phyloP scores from a whole-genome alignment of 2,888 invertebrate genomes.

The Meloe dianella region DNA sequence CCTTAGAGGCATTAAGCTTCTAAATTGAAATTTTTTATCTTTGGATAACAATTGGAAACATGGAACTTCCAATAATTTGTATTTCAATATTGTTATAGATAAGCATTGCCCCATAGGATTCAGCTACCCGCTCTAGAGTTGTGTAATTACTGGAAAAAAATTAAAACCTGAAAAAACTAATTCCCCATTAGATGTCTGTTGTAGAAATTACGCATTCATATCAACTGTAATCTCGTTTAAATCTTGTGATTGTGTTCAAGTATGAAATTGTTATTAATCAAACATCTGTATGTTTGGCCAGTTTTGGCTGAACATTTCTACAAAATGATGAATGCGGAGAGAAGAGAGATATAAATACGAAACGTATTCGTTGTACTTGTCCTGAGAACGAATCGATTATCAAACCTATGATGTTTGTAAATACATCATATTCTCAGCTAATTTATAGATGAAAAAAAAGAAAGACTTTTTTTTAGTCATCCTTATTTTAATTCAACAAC shows the following conservation, averaged over 20 bases:
- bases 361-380: neutral
- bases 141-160: no score
- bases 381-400: neutral
- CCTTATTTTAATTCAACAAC: neutral
- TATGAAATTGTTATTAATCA: neutral
- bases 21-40: no score
- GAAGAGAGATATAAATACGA: neutral
- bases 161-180: neutral
- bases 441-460: neutral
- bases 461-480: neutral
- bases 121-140: no score
- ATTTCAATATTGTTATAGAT: no score
- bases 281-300: neutral
- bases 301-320: neutral
- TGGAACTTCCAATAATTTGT: no score
- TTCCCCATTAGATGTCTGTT: neutral
- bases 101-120: no score
- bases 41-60: no score
- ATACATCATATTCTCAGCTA: neutral
- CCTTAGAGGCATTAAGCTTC: no score
- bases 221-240: no score
- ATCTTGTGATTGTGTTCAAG: no score
- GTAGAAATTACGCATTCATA: neutral
- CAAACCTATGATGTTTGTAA: neutral
- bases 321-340: neutral